Evolutionary conservation across 2,797 vertebrate species (phyloP).

Genomic region (Danio choprae): DNA sequence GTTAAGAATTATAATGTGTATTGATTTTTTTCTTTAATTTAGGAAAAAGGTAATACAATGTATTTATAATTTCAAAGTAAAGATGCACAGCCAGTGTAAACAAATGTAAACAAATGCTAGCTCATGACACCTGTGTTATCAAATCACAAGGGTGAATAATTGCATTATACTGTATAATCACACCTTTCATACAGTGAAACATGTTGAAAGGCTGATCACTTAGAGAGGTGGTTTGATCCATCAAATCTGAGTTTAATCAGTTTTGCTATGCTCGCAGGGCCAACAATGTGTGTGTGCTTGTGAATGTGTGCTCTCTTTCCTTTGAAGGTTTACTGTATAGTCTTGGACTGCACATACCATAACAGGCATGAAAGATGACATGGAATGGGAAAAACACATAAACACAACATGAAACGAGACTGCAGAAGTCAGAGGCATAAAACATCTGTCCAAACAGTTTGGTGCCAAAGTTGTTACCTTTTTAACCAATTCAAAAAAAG

Average conservation of each 20-base stretch:
- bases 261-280: not conserved
- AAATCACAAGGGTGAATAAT: not conserved
- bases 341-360: not conserved
- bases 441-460: not conserved
- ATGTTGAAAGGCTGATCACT: not conserved
- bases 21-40: not conserved
- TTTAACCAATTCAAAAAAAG: not conserved
- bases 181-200: not conserved
- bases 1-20: not conserved
- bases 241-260: slow-evolving; percentile 18
- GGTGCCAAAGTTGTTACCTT: not conserved
- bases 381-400: not conserved
- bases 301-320: not conserved
- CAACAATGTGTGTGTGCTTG: not conserved
- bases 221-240: not conserved
- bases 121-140: not conserved
- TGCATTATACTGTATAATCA: slow-evolving; percentile 17
- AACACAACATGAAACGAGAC: not conserved
- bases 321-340: not conserved
- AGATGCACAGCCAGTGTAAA: not conserved
- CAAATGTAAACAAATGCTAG: not conserved
- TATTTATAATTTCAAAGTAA: not conserved
- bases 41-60: not conserved
- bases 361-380: not conserved
- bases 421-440: not conserved